A percentile compares a stretch with the other conserved stretches of the same genome.
phyloP scores from a whole-genome alignment of 2,888 invertebrate species.

The Drosophila gaucha region DNA sequence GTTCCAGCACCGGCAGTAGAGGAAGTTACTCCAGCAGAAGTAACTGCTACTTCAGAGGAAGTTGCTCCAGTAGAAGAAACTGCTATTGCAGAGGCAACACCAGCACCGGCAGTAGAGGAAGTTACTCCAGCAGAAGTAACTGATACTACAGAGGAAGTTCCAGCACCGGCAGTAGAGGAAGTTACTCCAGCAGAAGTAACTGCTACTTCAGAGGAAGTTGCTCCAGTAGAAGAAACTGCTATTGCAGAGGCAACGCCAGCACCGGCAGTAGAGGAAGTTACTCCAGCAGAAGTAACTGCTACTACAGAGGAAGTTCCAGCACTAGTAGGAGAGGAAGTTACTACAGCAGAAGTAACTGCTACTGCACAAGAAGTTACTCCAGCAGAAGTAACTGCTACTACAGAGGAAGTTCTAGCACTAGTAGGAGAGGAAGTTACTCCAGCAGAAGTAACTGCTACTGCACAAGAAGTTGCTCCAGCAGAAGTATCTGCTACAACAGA shows the following conservation, averaged over 20 bases:
- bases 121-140: not conserved
- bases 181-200: not conserved
- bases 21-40: not conserved
- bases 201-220: not conserved
- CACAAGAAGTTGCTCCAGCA: not conserved
- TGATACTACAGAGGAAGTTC: not conserved
- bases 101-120: not conserved
- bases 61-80: not conserved
- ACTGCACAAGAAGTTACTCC: not conserved
- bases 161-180: not conserved
- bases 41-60: not conserved
- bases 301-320: not conserved
- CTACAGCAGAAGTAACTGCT: not conserved
- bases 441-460: not conserved
- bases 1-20: not conserved
- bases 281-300: not conserved
- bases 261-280: not conserved
- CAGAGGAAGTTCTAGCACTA: too few species aligned
- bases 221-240: not conserved
- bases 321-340: not conserved
- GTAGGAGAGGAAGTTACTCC: not conserved
- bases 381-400: too few species aligned
- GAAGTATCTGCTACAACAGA: not conserved
- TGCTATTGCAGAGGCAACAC: not conserved
- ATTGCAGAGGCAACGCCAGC: not conserved